Conservation (phyloP, 2,888 invertebrate genomes). For the Dioctria rufipes region DNA sequence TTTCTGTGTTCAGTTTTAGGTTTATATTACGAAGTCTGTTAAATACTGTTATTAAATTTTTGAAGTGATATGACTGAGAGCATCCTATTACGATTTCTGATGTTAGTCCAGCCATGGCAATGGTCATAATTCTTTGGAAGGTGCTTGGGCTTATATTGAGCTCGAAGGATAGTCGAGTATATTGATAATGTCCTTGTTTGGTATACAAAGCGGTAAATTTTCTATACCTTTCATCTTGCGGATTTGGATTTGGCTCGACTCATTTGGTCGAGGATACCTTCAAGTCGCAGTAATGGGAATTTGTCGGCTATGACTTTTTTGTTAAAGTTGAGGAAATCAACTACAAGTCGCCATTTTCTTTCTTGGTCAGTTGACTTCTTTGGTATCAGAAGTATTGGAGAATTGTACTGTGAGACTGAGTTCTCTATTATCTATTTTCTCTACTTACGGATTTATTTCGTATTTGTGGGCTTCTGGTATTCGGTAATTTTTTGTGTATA, state of each 20-base stretch:
- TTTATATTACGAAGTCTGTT: constrained; percentile 27
- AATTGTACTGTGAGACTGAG: no score
- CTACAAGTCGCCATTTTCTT: background rate
- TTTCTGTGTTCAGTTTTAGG: constrained; percentile 44
- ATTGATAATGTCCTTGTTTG: constrained; percentile 39
- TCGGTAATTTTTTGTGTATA: constrained; percentile 61
- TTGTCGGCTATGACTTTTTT: constrained; percentile 18
- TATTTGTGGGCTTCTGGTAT: constrained; percentile 43
- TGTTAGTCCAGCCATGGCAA: constrained; percentile 39
- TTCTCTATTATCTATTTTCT: no score
- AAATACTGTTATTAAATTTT: constrained; percentile 38
- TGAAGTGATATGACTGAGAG: constrained; percentile 53
- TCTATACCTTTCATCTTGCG: constrained; percentile 33
- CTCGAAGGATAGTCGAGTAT: constrained; percentile 49
- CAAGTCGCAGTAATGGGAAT: no score
- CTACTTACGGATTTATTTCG: constrained; percentile 59
- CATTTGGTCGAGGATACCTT: constrained; percentile 51
- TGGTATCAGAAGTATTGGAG: background rate
- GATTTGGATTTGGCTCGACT: constrained; percentile 45
- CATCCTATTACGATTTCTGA: constrained; percentile 52
- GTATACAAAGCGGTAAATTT: constrained; percentile 50
- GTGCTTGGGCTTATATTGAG: constrained; percentile 47
- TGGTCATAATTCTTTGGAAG: constrained; percentile 55
- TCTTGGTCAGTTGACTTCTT: background rate
- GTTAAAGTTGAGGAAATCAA: background rate